Base-by-base conservation (phyloP, 2,113 vertebrate genomes). In the Kryptolebias marmoratus region DNA sequence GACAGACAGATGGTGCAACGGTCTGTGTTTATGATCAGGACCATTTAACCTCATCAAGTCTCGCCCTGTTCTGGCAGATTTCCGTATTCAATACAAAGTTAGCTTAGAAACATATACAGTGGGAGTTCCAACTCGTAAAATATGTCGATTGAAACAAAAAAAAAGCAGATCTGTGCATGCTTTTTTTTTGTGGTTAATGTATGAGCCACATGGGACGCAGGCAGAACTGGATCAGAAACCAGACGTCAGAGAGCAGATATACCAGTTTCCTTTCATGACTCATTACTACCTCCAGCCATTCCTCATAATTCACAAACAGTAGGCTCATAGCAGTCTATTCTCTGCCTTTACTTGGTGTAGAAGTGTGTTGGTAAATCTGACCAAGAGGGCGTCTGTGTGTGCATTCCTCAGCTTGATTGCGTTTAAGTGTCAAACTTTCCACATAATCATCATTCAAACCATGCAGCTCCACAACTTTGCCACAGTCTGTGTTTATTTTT, bases 11-110 rank as follows among this genome's bases (percentile, higher is more conserved):
- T 55, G 63, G 32, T 5, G 36, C 28, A 16, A 36, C 1, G 78
- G 69, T 62, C 80, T 78, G 70, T 68, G 80, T 87, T 82, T 83
- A 75, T 47, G 75, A 77, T 81, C 65, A 30, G 81, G 85, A 81
- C 84, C 85, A 90, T 89, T 89, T 88, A 73, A 75, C 79, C 82
- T 89, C 89, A 81, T 85, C 82, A 85, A 76, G 22, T 75, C 73
- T 81, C 69, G 60, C 61, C 28, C 73, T 59, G 58, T 36, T 73
- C 87, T 87, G 81, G 77, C 71, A 56, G 22, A 56, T 3, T 52
- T 80, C 71, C 86, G 64, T 1, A 27, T 69, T 75, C 71, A 68
- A 54, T 57, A 60, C 72, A 75, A 64, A 68, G 30, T 77, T 70
- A 50, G 66, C 32, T 42, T 31, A 31, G 48, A 74, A 64, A 73